Evolutionary conservation across 2,113 vertebrate genomes (phyloP).

Genomic region (Siniperca chuatsi): DNA sequence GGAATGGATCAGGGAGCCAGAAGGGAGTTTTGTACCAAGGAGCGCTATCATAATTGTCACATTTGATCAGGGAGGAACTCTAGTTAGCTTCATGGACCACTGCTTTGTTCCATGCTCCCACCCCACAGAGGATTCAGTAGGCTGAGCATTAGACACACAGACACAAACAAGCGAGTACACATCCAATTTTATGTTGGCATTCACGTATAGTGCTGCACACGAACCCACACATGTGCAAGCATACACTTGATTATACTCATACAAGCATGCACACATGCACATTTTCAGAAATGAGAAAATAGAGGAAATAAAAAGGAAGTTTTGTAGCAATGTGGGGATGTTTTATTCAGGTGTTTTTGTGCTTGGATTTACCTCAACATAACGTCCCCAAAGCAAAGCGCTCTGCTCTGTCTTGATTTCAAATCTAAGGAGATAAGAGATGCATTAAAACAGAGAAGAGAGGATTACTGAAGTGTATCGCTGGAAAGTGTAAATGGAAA

Average conservation of each 20-base stretch:
- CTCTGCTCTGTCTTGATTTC: constrained; percentile 34
- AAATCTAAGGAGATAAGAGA: constrained; percentile 28
- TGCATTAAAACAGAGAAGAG: constrained; percentile 25
- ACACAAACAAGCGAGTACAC: constrained; percentile 18
- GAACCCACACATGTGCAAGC: constrained; percentile 7
- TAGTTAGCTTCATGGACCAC: constrained; percentile 71
- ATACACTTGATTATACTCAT: not conserved
- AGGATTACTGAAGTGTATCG: constrained; percentile 49
- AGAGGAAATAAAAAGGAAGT: not conserved
- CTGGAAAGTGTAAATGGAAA: constrained; percentile 32
- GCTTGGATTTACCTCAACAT: constrained; percentile 31
- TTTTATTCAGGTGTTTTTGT: constrained; percentile 38
- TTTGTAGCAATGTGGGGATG: not conserved
- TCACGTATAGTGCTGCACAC: not conserved
- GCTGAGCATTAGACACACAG: constrained; percentile 49
- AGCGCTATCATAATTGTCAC: constrained; percentile 82
- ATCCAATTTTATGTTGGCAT: constrained; percentile 33
- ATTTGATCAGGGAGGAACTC: constrained; percentile 80
- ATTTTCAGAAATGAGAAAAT: constrained; percentile 8
- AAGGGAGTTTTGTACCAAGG: constrained; percentile 69
- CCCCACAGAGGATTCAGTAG: constrained; percentile 48
- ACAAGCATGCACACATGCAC: constrained; percentile 15
- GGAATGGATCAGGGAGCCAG: constrained; percentile 48
- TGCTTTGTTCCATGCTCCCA: constrained; percentile 64
- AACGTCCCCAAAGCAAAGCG: constrained; percentile 23